These are phyloP conservation scores for Cantharis flavilabris DNA, from an alignment of 2,888 invertebrate species.

Conservation along the genomic window DNA sequence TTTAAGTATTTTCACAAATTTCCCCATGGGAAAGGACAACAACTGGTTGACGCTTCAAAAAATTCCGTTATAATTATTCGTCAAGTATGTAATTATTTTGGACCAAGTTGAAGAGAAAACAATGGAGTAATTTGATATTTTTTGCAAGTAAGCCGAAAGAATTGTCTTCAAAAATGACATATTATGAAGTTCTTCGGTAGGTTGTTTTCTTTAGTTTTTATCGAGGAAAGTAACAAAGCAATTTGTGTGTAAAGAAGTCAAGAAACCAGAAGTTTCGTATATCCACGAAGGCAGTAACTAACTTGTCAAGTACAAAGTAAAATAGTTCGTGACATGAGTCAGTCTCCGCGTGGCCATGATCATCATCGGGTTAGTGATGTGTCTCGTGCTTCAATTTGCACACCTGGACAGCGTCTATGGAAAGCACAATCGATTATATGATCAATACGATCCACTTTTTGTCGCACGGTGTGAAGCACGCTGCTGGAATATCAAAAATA, in stretches of 20 bases:
- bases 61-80: background rate
- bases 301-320: slow-evolving; percentile 40
- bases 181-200: background rate
- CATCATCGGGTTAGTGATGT: slow-evolving; percentile 32
- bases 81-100: background rate
- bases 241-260: background rate
- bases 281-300: slow-evolving; percentile 37
- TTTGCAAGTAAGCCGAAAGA: background rate
- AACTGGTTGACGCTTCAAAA: background rate
- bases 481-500: slow-evolving; percentile 55
- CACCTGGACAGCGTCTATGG: slow-evolving; percentile 50
- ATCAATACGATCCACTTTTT: slow-evolving; percentile 59
- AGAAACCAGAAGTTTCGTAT: slow-evolving; percentile 28
- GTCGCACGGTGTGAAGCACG: slow-evolving; percentile 66
- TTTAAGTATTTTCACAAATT: too few species aligned
- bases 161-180: background rate
- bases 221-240: background rate
- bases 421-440: slow-evolving; percentile 56
- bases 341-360: slow-evolving; percentile 37
- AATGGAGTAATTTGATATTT: background rate
- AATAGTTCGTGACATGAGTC: slow-evolving; percentile 39
- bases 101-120: background rate
- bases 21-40: too few species aligned
- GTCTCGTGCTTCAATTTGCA: slow-evolving; percentile 33
- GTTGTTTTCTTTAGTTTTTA: background rate